Evolutionary conservation across 2,888 invertebrate genomes (phyloP).

Genomic region (Drosophila paranaensis): DNA sequence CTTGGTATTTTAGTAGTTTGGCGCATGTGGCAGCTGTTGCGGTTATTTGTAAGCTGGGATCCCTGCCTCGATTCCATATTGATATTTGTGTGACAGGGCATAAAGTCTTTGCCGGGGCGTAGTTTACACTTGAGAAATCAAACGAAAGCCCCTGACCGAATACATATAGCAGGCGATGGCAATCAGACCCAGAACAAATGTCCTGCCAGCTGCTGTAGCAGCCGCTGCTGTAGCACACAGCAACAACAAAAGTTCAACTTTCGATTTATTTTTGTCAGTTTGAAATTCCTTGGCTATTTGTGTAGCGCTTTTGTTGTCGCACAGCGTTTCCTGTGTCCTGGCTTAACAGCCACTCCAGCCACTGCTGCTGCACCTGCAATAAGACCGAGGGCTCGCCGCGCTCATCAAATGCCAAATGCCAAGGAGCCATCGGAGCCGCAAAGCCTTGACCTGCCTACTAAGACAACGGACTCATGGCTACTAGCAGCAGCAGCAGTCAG

Average conservation of each 20-base stretch:
- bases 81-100: conserved; percentile 70
- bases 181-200: conserved; percentile 67
- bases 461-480: conserved; percentile 33
- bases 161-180: conserved; percentile 46
- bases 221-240: conserved; percentile 4
- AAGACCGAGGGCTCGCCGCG: conserved; percentile 41
- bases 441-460: conserved; percentile 61
- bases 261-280: conserved; percentile 73
- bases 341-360: conserved; percentile 28
- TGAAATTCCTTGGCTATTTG: conserved; percentile 58
- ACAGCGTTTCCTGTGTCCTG: conserved; percentile 33
- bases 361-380: conserved; percentile 55
- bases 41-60: conserved; percentile 42
- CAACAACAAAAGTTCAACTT: conserved; percentile 65
- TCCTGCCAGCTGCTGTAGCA: conserved; percentile 63
- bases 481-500: conserved; percentile 14
- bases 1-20: conserved; percentile 45
- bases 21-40: conserved; percentile 58
- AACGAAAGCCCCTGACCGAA: conserved; percentile 60
- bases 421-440: conserved; percentile 38
- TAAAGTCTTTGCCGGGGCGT: conserved; percentile 40
- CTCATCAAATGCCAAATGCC: conserved; percentile 73
- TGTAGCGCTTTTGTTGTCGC: conserved; percentile 64
- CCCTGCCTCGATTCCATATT: conserved; percentile 57
- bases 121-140: conserved; percentile 78